Conservation (phyloP, 2,888 invertebrate genomes). For the Epinotia demarniana region DNA sequence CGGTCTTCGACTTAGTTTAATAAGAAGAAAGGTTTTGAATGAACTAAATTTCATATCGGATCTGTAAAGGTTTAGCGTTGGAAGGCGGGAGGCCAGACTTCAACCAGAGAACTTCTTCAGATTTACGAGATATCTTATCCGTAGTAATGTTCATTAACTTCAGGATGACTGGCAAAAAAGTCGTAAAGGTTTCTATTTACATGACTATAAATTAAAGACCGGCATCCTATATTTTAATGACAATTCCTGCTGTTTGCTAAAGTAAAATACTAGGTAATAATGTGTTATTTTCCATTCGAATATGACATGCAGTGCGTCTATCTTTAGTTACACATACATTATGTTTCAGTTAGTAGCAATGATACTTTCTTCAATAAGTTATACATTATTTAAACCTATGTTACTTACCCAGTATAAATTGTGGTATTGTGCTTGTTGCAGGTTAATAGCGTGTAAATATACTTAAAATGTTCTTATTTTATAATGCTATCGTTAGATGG, state of each 20-base stretch:
- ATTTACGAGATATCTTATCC: constrained; percentile 29
- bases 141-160: constrained; percentile 11
- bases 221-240: too few relatives aligned
- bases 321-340: neutral
- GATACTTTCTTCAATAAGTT: too few relatives aligned
- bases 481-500: neutral
- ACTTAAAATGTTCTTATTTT: constrained; percentile 10
- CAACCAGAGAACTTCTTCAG: constrained; percentile 24
- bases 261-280: neutral
- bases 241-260: neutral
- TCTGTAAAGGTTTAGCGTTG: constrained; percentile 22
- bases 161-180: constrained; percentile 4
- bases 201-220: too few relatives aligned
- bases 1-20: constrained; percentile 26
- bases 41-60: constrained; percentile 33
- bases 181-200: neutral
- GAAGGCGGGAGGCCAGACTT: constrained; percentile 26
- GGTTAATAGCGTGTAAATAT: neutral
- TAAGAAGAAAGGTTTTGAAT: constrained; percentile 29
- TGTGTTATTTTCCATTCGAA: neutral
- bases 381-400: too few relatives aligned
- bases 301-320: neutral
- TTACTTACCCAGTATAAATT: too few relatives aligned
- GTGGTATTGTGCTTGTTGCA: neutral
- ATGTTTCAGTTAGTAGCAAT: neutral